Percentiles rank a stretch among this genome's conserved stretches.
phyloP scores from a whole-genome alignment of 2,797 vertebrate genomes.

The Cacajao melanocephalus region DNA sequence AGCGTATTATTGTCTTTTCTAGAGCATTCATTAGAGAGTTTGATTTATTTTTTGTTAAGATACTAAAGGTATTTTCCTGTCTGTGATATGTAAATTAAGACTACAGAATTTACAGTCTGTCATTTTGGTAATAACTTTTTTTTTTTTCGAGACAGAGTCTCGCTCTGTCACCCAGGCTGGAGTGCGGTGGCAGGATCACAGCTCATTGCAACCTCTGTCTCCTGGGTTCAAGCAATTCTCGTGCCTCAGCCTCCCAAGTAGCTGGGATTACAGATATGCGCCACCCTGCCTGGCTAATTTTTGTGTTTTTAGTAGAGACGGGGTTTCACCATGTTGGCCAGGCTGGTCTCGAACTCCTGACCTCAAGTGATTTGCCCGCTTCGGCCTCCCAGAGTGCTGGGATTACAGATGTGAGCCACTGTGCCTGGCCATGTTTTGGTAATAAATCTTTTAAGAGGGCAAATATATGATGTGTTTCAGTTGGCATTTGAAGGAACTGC shows the following conservation, averaged over 20 bases:
- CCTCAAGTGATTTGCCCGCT: background rate
- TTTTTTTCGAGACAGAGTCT: background rate
- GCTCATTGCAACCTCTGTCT: background rate
- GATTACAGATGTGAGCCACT: background rate
- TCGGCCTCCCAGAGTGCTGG: background rate
- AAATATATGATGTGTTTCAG: background rate
- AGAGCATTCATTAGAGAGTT: background rate
- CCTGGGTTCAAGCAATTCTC: background rate
- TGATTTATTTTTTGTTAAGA: background rate
- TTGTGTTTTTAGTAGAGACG: background rate
- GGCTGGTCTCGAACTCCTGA: background rate
- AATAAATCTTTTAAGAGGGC: background rate
- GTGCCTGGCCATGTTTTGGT: background rate
- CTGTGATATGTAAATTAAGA: background rate
- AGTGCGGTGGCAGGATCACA: background rate
- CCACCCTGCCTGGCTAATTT: background rate
- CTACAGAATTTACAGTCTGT: background rate
- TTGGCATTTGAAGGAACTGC: background rate
- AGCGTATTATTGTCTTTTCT: background rate
- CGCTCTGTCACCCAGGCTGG: background rate
- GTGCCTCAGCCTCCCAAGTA: background rate
- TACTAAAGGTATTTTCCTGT: background rate
- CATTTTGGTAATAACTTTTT: background rate
- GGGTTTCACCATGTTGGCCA: background rate
- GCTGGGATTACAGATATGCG: background rate